A percentile compares a stretch with the other conserved stretches of the same genome.
These are phyloP conservation scores for Chrysocyon brachyurus DNA, from an alignment of 2,797 vertebrate species.

Conservation along the genomic window DNA sequence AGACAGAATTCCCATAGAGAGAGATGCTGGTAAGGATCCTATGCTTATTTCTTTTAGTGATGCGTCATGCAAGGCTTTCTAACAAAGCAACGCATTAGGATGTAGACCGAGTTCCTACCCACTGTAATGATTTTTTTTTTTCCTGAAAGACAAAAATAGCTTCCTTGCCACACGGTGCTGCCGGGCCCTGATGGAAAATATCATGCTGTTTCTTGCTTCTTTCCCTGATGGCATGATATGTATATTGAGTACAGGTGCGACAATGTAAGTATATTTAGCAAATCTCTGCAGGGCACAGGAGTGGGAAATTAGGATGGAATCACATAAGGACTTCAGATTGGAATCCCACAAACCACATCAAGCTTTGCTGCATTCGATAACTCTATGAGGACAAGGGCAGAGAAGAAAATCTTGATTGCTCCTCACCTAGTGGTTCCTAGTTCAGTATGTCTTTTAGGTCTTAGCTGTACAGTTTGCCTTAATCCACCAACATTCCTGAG, in stretches of 20 bases:
- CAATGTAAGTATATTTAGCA: constrained; percentile 57
- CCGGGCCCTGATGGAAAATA: constrained; percentile 60
- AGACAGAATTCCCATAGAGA: not conserved
- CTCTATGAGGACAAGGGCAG: not conserved
- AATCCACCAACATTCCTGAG: not conserved
- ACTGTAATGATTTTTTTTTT: not conserved
- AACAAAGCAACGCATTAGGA: constrained; percentile 30
- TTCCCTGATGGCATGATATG: not conserved
- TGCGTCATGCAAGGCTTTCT: not conserved
- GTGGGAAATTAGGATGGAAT: constrained; percentile 45
- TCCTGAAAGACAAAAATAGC: constrained; percentile 61
- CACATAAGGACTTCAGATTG: not conserved
- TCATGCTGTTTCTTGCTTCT: constrained; percentile 61
- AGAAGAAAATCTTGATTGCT: not conserved
- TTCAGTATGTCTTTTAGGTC: not conserved
- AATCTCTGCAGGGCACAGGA: not conserved
- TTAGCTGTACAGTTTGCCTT: not conserved
- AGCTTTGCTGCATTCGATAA: not conserved
- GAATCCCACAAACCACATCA: constrained; percentile 17
- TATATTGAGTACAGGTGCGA: constrained; percentile 20
- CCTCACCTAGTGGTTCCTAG: not conserved
- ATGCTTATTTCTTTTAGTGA: constrained; percentile 27
- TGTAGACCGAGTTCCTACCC: not conserved
- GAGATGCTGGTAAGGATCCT: not conserved
- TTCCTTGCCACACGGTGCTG: not conserved